These are phyloP conservation scores for Oeneis ivallda DNA, from an alignment of 2,888 invertebrate genomes.

Conservation along the genomic window DNA sequence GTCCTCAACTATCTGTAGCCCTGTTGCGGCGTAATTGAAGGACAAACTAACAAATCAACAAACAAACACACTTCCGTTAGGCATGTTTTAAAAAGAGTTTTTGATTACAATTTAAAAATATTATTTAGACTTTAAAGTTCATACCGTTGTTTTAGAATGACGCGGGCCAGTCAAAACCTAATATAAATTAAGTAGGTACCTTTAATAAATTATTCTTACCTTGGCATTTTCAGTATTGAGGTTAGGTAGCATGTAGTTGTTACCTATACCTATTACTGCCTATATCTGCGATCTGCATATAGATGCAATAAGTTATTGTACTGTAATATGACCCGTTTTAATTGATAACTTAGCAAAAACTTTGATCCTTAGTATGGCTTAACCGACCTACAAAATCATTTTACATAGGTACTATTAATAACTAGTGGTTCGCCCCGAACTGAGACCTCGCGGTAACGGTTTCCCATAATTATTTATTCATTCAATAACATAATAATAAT, in stretches of 20 bases:
- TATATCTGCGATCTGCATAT: not conserved
- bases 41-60: no score
- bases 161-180: not conserved
- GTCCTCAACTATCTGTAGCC: no score
- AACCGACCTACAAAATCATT: no score
- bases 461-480: no score
- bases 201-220: conserved; percentile 1
- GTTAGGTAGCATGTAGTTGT: not conserved
- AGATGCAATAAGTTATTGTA: not conserved
- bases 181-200: not conserved
- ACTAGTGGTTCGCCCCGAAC: no score
- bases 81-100: not conserved
- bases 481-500: no score
- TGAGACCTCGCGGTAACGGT: no score
- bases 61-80: not conserved
- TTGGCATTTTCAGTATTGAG: conserved; percentile 14
- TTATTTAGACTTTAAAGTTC: not conserved
- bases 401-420: no score
- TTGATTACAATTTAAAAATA: not conserved
- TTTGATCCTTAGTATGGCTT: not conserved
- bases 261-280: not conserved
- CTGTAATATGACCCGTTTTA: not conserved
- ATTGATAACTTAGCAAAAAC: conserved; percentile 1
- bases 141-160: not conserved
- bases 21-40: no score